phyloP scores from a whole-genome alignment of 2,888 invertebrate genomes.

The Synanthedon tipuliformis region DNA sequence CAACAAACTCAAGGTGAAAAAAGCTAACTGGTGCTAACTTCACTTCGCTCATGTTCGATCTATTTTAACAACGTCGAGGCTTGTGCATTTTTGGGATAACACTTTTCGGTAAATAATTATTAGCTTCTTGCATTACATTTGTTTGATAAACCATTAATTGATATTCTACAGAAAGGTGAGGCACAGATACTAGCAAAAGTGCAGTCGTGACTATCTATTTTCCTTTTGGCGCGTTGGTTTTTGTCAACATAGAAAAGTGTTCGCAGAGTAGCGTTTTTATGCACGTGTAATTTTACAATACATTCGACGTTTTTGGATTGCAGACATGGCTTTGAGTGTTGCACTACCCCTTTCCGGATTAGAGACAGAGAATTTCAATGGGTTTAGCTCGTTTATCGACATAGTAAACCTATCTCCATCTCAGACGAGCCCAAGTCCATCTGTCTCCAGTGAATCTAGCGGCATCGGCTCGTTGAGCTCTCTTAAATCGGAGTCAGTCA shows the following conservation, averaged over 20 bases:
- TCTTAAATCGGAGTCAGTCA: constrained; percentile 63
- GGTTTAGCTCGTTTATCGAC: constrained; percentile 60
- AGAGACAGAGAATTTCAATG: constrained; percentile 66
- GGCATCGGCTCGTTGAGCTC: constrained; percentile 71
- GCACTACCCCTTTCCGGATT: constrained; percentile 70
- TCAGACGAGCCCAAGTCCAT: constrained; percentile 67
- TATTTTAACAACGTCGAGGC: constrained; percentile 62
- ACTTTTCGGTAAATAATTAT: constrained; percentile 65
- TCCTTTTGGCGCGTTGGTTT: constrained; percentile 60
- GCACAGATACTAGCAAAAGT: constrained; percentile 19
- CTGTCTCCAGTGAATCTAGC: constrained; percentile 73
- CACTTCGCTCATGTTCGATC: constrained; percentile 65
- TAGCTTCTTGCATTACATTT: constrained; percentile 29
- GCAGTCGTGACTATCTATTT: constrained; percentile 20
- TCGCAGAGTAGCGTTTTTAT: constrained; percentile 40
- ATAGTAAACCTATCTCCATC: constrained; percentile 62
- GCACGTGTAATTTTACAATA: constrained; percentile 58
- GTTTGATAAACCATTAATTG: constrained; percentile 17
- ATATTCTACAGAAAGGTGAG: constrained; percentile 28
- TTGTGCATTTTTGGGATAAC: constrained; percentile 58
- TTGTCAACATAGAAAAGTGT: constrained; percentile 59
- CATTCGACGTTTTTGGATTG: constrained; percentile 40
- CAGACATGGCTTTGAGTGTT: constrained; percentile 73
- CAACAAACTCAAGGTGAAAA: constrained; percentile 41
- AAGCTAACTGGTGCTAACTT: constrained; percentile 34